These are phyloP conservation scores for Macrosteles quadrilineatus DNA, from an alignment of 1,140 invertebrate species.

Conservation along the genomic window DNA sequence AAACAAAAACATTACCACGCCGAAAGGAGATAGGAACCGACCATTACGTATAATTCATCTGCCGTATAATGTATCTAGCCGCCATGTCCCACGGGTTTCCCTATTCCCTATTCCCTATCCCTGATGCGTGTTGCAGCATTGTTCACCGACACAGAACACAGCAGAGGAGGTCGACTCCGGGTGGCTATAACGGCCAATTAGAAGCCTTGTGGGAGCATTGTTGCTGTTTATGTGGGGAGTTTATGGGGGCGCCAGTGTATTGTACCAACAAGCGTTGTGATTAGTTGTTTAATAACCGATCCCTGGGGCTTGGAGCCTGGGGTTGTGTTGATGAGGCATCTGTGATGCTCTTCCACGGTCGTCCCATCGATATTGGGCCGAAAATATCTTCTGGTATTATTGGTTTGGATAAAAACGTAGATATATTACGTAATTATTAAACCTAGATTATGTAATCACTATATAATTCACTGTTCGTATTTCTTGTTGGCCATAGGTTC, in stretches of 20 bases:
- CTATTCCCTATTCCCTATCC: too few species aligned
- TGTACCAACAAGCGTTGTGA: slow-evolving; percentile 16
- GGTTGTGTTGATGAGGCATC: neutral
- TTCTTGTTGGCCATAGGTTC: too few species aligned
- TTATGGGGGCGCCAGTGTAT: neutral
- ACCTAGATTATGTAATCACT: neutral
- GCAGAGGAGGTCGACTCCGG: neutral
- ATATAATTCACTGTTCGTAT: too few species aligned
- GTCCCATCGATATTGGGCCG: neutral
- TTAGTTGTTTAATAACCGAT: slow-evolving; percentile 6
- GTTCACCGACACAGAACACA: too few species aligned
- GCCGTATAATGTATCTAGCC: too few species aligned
- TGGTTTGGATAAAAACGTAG: neutral
- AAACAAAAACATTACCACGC: too few species aligned
- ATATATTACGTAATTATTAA: neutral
- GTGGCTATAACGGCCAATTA: too few species aligned
- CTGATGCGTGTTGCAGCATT: too few species aligned
- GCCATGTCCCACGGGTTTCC: too few species aligned
- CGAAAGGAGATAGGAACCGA: too few species aligned
- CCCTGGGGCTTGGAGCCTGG: neutral
- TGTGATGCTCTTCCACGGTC: neutral
- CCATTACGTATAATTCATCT: too few species aligned
- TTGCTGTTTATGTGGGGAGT: neutral
- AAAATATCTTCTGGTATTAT: neutral
- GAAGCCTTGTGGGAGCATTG: neutral